Base-by-base conservation (phyloP, 2,797 vertebrate genomes). In the Vultur gryphus region DNA sequence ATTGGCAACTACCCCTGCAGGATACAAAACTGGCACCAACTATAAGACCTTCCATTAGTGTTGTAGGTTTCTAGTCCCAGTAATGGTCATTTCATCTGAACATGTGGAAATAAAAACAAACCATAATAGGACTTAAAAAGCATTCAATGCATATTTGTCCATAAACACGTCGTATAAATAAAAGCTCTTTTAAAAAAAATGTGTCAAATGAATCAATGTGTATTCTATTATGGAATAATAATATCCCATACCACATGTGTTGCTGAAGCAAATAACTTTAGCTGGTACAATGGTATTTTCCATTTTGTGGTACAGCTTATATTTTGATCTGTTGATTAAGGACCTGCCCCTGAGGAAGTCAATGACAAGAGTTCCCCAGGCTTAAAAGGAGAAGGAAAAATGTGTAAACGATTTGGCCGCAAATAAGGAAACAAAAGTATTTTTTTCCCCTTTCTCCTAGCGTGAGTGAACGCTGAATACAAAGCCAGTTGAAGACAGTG, bases 111-210 rank as follows among this genome's bases (percentile, higher is more conserved):
- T 96, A 96, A 95, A 97, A 95, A 51, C 94, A 97, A 97, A 94
- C 81, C 95, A 89, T 96, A 96, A 96, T 90, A 97, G 95, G 95
- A 95, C 94, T 96, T 97, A 88, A 94, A 97, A 97, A 97, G 96
- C 79, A 97, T 97, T 97, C 96, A 96, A 78, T 92, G 73, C 96
- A 97, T 97, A 97, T 94, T 98, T 98, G 97, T 96, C 97, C 97
- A 94, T 97, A 98, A 98, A 97, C 96, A 95, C 96, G 24, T 96
- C 77, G 46, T 97, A 97, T 95, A 98, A 98, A 98, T 96, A 98
- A 98, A 93, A 95, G 84, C 33, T 89, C 90, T 93, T 79, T 87
- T 5, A 4, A 54, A 97, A 97, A 98, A 97, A 93, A 81, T 0
- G 95, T 97, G 96, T 72, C 95, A 97, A 97, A 97, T 92, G 97